phyloP scores from a whole-genome alignment of 2,113 vertebrate genomes.

The Mesembrinibis cayennensis region DNA sequence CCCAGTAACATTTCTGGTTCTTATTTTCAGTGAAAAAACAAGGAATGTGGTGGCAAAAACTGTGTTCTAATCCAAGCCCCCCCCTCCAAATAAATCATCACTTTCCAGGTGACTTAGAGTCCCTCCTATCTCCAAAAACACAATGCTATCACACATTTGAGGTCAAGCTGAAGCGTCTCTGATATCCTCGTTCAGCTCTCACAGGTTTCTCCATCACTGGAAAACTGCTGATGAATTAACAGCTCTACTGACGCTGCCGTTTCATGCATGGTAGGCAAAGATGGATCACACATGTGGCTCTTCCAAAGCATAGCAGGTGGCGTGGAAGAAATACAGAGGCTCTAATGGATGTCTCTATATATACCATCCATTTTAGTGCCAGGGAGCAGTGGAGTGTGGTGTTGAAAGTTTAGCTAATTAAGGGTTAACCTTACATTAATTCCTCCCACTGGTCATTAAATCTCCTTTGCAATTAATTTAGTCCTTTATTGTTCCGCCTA shows the following conservation, averaged over 20 bases:
- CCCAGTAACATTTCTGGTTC: neutral
- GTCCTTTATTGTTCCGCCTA: neutral
- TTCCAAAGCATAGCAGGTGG: neutral
- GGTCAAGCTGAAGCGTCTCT: neutral
- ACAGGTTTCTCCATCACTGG: neutral
- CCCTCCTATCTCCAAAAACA: neutral
- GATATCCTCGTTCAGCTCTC: neutral
- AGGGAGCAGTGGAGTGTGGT: neutral
- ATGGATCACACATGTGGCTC: neutral
- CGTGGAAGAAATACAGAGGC: neutral
- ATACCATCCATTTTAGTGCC: neutral
- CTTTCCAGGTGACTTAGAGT: neutral
- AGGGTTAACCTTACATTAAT: constrained; percentile 1
- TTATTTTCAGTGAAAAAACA: neutral
- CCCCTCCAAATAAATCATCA: neutral
- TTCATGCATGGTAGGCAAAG: neutral
- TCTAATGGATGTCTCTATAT: neutral
- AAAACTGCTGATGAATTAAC: neutral
- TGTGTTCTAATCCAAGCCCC: neutral
- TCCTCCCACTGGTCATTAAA: neutral
- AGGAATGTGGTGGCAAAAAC: neutral
- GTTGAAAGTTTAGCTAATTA: neutral
- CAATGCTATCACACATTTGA: neutral
- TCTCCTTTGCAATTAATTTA: neutral
- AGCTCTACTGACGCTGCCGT: neutral